phyloP scores from a whole-genome alignment of 37 sponge, comb jelly and placozoan genomes.

The Theonella swinhoei region DNA sequence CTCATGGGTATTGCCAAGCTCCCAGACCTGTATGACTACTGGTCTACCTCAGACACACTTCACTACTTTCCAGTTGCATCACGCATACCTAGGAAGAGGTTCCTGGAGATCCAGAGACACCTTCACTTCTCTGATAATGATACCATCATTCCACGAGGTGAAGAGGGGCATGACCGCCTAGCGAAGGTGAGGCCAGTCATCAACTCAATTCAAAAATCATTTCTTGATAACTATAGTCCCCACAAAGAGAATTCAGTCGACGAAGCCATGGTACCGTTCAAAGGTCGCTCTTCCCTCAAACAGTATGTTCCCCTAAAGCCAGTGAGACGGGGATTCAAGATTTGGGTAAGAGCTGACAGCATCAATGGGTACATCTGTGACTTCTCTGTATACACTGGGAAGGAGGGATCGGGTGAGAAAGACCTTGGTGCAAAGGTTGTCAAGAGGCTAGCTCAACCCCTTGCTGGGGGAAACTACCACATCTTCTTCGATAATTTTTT shows the following conservation, averaged over 20 bases:
- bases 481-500: slow-evolving; percentile 48
- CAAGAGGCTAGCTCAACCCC: not conserved
- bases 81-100: slow-evolving; percentile 22
- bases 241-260: slow-evolving; percentile 29
- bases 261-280: slow-evolving; percentile 45
- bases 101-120: slow-evolving; percentile 13
- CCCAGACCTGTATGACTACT: slow-evolving; percentile 25
- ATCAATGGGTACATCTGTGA: slow-evolving; percentile 12
- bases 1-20: slow-evolving; percentile 29
- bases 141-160: slow-evolving; percentile 12
- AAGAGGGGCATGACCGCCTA: slow-evolving; percentile 17
- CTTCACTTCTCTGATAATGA: slow-evolving; percentile 26
- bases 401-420: slow-evolving; percentile 7
- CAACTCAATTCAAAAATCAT: not conserved
- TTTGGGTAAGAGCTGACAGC: slow-evolving; percentile 37
- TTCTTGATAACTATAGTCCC: not conserved
- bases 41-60: not conserved
- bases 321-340: slow-evolving; percentile 31
- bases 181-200: slow-evolving; percentile 17
- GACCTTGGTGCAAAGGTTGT: slow-evolving; percentile 39
- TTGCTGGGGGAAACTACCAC: slow-evolving; percentile 15
- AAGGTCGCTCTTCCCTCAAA: slow-evolving; percentile 35
- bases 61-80: slow-evolving; percentile 25
- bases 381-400: slow-evolving; percentile 35
- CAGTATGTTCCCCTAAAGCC: slow-evolving; percentile 42